phyloP scores from a whole-genome alignment of 2,113 vertebrate species.

The Serilophus lunatus region DNA sequence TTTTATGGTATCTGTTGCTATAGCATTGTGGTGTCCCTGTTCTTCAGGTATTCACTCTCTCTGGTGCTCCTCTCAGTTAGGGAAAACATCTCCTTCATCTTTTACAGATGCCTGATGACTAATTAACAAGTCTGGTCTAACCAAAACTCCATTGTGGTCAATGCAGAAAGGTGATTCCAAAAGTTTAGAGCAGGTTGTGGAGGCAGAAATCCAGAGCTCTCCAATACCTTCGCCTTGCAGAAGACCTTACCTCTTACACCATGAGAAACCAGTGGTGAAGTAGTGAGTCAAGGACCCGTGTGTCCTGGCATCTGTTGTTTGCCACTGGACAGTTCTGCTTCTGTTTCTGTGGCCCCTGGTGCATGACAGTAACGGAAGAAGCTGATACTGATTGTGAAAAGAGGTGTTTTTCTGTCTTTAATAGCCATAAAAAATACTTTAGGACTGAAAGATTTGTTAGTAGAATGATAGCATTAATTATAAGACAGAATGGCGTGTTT shows the following conservation, averaged over 20 bases:
- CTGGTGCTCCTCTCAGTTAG: neutral
- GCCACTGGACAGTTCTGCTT: neutral
- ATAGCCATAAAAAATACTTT: neutral
- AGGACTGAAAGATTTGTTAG: neutral
- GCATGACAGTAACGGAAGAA: neutral
- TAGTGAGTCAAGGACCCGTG: neutral
- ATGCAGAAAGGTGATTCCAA: neutral
- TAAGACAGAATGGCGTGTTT: neutral
- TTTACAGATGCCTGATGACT: accelerated
- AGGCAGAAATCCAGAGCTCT: neutral
- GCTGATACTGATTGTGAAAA: neutral
- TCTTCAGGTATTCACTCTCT: neutral
- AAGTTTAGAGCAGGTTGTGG: neutral
- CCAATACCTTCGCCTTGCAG: neutral
- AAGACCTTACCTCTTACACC: neutral
- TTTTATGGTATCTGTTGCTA: neutral
- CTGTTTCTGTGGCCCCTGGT: neutral
- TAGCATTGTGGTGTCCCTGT: accelerated
- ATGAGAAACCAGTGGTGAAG: neutral
- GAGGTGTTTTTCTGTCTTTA: neutral
- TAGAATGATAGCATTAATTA: neutral
- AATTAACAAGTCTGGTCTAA: neutral
- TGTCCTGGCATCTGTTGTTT: neutral
- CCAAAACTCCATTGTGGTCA: neutral
- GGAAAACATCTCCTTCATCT: neutral